Evolutionary conservation across 1,140 invertebrate genomes (phyloP).

Genomic region (Achroia grisella): DNA sequence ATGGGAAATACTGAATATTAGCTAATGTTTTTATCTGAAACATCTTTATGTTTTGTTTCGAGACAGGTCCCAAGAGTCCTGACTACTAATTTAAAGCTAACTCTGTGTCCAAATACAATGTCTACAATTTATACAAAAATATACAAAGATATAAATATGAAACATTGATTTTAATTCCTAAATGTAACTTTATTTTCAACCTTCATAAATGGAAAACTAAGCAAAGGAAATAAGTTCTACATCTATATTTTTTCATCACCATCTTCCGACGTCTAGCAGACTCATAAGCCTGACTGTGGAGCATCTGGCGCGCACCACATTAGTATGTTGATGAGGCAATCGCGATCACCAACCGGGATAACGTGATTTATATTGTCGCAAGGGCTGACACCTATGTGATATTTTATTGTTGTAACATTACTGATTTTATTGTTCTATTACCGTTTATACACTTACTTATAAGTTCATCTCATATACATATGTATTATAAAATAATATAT

Average conservation of each 20-base stretch:
- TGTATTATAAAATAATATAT: not conserved
- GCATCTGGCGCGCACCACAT: slow-evolving; percentile 56
- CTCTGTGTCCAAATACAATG: no score
- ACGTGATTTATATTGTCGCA: slow-evolving; percentile 62
- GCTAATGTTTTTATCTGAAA: no score
- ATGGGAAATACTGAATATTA: no score
- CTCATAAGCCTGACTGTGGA: slow-evolving; percentile 24
- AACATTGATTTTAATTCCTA: no score
- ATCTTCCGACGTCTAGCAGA: slow-evolving; percentile 1
- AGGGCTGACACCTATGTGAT: slow-evolving; percentile 19
- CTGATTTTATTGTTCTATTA: not conserved
- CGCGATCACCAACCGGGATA: slow-evolving; percentile 44
- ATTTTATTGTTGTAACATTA: not conserved
- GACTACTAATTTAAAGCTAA: no score
- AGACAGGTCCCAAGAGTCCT: no score
- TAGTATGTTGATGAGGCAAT: slow-evolving; percentile 74
- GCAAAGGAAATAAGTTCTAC: not conserved
- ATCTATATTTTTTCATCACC: no score
- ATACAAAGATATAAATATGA: no score
- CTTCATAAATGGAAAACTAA: no score
- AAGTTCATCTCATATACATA: not conserved
- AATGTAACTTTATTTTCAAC: no score
- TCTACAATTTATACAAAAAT: no score
- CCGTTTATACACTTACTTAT: not conserved
- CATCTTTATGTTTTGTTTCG: no score